Evolutionary conservation across 1,140 invertebrate genomes (phyloP), one percentile per base, ranked within the genome.

Genomic region (Coelopa frigida): DNA sequence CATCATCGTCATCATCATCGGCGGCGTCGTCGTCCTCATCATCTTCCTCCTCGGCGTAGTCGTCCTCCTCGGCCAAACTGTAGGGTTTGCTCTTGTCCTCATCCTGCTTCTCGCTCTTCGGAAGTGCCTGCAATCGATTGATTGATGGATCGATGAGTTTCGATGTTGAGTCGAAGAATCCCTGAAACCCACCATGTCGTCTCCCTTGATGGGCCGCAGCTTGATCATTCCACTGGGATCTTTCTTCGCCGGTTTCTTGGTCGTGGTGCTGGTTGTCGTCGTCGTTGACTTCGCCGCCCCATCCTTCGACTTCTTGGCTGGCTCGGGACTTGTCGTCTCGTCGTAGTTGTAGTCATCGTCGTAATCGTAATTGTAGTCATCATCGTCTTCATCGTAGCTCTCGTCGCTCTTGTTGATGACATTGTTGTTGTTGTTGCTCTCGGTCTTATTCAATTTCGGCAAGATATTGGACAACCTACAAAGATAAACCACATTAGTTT

Each of bases 151-250:
- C 11, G 18, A 11, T 14, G 15, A 8, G 14, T 41, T 24, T n/a
- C 3, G 12, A 41, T 41, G 10, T 23, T n/a, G n/a, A n/a, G n/a
- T n/a, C n/a, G n/a, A n/a, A n/a, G n/a, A 56, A 39, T 39, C 17
- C 10, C 20, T 46, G n/a, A n/a, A 29, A 12, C 27, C 26, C 24
- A 51, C 50, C 41, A 33, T 12, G 40, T 46, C 36, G 41, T 41
- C 40, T 15, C 54, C 58, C 38, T 56, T 62, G 17, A 68, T 62
- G 43, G 59, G 55, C 36, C 54, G n/a, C n/a, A n/a, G n/a, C n/a
- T n/a, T n/a, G n/a, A n/a, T 53, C 33, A 49, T 50, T 49, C 46
- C 45, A 32, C 48, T 45, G 2, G 26, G 38, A 14, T 27, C 24
- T 23, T 46, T 51, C 29, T 48, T 48, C 5, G 18, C 31, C 36